Evolutionary conservation across 1,140 invertebrate species (phyloP).

Genomic region (Neoseiulus cucumeris): DNA sequence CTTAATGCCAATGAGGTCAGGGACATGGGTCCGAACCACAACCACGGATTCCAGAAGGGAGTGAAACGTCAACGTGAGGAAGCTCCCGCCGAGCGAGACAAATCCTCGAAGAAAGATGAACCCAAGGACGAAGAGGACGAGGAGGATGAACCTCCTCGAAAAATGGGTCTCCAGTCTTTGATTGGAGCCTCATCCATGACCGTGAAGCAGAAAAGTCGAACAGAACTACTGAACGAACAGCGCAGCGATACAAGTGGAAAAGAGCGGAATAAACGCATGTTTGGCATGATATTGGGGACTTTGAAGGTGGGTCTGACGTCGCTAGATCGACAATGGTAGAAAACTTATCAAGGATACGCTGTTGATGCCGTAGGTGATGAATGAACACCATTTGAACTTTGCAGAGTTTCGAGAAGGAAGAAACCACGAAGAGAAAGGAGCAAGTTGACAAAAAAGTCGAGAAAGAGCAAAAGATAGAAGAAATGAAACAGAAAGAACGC

Average conservation of each 20-base stretch:
- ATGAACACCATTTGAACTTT: too few species aligned
- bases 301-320: background rate
- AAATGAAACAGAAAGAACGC: background rate
- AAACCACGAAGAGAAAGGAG: background rate
- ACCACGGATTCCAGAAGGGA: background rate
- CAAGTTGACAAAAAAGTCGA: constrained; percentile 6
- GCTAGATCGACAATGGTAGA: too few species aligned
- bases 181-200: background rate
- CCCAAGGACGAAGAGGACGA: background rate
- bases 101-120: background rate
- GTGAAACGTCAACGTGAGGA: background rate
- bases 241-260: background rate
- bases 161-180: background rate
- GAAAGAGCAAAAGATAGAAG: background rate
- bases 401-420: constrained; percentile 1
- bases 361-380: too few species aligned
- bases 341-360: too few species aligned
- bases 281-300: background rate
- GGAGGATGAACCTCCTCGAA: background rate
- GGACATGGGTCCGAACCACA: background rate
- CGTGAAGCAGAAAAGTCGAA: background rate
- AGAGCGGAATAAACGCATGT: constrained; percentile 1
- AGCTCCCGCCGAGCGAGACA: background rate
- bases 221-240: background rate
- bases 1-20: background rate